Conservation (phyloP, 2,113 vertebrate species). For the Rallus limicola region DNA sequence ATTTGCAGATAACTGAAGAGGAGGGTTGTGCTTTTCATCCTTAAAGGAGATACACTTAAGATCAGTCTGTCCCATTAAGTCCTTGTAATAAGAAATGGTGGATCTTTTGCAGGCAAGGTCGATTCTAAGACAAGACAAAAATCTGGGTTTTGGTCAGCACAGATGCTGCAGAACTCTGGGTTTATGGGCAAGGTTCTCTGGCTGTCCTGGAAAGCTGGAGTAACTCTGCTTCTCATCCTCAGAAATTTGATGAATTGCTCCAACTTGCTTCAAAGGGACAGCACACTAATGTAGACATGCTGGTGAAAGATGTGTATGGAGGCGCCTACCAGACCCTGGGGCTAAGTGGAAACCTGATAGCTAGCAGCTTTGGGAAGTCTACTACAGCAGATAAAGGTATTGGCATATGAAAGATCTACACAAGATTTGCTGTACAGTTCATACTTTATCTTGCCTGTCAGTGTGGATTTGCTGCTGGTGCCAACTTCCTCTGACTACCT, state of each 20-base stretch:
- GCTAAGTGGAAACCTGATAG: constrained; percentile 93
- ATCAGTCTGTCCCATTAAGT: not conserved
- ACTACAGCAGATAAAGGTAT: constrained; percentile 92
- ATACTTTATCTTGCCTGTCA: not conserved
- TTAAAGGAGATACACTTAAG: not conserved
- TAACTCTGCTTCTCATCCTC: constrained; percentile 3
- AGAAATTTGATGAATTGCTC: constrained; percentile 96
- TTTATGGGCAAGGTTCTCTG: not conserved
- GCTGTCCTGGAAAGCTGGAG: not conserved
- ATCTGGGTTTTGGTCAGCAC: not conserved
- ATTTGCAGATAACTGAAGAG: not conserved
- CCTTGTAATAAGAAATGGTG: not conserved
- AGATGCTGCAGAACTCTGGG: not conserved
- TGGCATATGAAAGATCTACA: too few species aligned
- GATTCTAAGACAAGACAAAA: not conserved
- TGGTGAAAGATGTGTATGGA: constrained; percentile 96
- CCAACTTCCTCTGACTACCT: not conserved
- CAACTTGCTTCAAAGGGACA: constrained; percentile 93
- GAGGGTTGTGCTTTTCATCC: not conserved
- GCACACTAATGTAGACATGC: constrained; percentile 95
- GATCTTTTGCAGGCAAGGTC: not conserved
- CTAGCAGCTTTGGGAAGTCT: constrained; percentile 97
- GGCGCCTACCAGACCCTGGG: constrained; percentile 92
- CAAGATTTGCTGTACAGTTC: not conserved
- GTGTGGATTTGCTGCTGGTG: not conserved